phyloP scores from a whole-genome alignment of 2,888 invertebrate genomes.

The Microplitis manilae region DNA sequence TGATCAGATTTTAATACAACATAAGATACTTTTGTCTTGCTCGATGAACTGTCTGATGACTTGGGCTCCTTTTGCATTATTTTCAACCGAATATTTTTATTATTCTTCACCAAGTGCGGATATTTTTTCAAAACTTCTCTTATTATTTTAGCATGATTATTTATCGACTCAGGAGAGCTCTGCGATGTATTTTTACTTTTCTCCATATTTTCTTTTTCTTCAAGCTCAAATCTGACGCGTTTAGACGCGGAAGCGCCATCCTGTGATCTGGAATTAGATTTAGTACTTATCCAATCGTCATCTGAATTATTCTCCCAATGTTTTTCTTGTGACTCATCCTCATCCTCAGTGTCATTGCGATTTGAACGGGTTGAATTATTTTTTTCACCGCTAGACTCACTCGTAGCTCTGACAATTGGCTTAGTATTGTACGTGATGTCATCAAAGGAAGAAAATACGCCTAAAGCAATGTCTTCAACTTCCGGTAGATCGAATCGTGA shows the following conservation, averaged over 20 bases:
- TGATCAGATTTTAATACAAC: slow-evolving; percentile 72
- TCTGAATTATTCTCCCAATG: slow-evolving; percentile 62
- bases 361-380: slow-evolving; percentile 62
- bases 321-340: slow-evolving; percentile 65
- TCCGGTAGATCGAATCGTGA: slow-evolving; percentile 82
- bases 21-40: slow-evolving; percentile 72
- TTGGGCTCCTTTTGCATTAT: slow-evolving; percentile 79
- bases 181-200: slow-evolving; percentile 60
- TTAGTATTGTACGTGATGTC: slow-evolving; percentile 82
- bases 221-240: slow-evolving; percentile 75
- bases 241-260: slow-evolving; percentile 67
- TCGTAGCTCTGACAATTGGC: slow-evolving; percentile 77
- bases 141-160: slow-evolving; percentile 88
- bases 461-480: slow-evolving; percentile 78
- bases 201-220: slow-evolving; percentile 76
- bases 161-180: slow-evolving; percentile 62
- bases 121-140: slow-evolving; percentile 90
- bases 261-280: slow-evolving; percentile 65
- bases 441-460: slow-evolving; percentile 79
- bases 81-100: slow-evolving; percentile 89
- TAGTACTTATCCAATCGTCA: slow-evolving; percentile 66
- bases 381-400: slow-evolving; percentile 50
- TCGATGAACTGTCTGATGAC: slow-evolving; percentile 59
- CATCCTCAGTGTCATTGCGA: slow-evolving; percentile 66
- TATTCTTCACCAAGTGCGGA: slow-evolving; percentile 88